These are phyloP conservation scores for Fringilla coelebs DNA, from an alignment of 2,797 vertebrate species.

Conservation along the genomic window DNA sequence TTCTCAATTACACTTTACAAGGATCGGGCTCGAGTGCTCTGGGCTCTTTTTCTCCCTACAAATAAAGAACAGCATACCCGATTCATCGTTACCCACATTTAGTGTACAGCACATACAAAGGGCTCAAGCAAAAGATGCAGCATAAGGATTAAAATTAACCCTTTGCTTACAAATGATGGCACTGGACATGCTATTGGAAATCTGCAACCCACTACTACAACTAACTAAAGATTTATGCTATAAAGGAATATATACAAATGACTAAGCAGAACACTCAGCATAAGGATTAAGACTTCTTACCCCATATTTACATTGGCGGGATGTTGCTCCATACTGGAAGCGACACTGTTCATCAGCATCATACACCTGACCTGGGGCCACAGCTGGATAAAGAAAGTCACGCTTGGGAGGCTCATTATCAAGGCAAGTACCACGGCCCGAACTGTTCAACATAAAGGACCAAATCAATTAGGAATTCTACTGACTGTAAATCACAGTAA, in stretches of 20 bases:
- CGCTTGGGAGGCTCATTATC: conserved; percentile 99
- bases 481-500: conserved; percentile 64
- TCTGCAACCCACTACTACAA: not conserved
- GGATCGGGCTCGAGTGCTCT: not conserved
- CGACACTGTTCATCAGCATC: conserved; percentile 98
- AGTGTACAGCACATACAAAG: conserved; percentile 39
- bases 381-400: conserved; percentile 99
- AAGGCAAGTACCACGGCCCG: conserved; percentile 99
- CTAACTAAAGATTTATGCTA: conserved; percentile 30
- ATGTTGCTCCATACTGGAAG: conserved; percentile 97
- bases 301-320: conserved; percentile 99
- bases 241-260: conserved; percentile 49
- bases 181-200: conserved; percentile 3
- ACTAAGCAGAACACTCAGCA: conserved; percentile 55
- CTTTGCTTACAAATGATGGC: not conserved
- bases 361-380: conserved; percentile 98
- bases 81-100: conserved; percentile 23
- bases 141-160: conserved; percentile 34
- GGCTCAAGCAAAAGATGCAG: conserved; percentile 61
- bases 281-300: conserved; percentile 90
- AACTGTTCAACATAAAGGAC: conserved; percentile 93
- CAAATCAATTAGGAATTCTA: conserved; percentile 75
- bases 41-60: not conserved
- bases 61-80: not conserved
- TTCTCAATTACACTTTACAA: not conserved